A percentile compares a stretch with the other conserved stretches of the same genome.
These are phyloP conservation scores for Falco biarmicus DNA, from an alignment of 2,797 vertebrate species.

Conservation along the genomic window DNA sequence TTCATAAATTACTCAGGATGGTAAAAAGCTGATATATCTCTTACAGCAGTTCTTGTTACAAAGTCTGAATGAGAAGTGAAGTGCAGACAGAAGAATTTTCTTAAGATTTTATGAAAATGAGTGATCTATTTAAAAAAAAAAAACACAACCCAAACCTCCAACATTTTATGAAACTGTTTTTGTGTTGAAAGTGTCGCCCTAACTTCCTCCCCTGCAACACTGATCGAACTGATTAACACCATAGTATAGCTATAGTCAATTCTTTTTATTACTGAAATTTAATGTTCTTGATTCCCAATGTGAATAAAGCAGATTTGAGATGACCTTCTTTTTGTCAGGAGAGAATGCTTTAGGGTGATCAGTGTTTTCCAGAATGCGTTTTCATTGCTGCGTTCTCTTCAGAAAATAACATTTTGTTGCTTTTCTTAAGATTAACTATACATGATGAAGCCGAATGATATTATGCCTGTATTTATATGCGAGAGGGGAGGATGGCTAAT, in stretches of 20 bases:
- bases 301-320: background rate
- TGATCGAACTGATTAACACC: background rate
- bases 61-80: background rate
- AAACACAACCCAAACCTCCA: background rate
- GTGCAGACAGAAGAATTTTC: background rate
- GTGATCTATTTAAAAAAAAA: background rate
- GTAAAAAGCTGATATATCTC: slow-evolving; percentile 40
- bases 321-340: background rate
- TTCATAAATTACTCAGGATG: slow-evolving; percentile 51
- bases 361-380: background rate
- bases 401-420: background rate
- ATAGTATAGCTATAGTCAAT: rapidly evolving
- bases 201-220: background rate
- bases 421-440: background rate
- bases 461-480: background rate
- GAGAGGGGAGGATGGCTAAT: background rate
- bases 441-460: background rate
- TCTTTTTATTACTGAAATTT: slow-evolving; percentile 8
- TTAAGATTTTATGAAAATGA: background rate
- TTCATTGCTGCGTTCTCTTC: background rate
- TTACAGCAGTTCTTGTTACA: background rate
- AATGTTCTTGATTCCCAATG: background rate
- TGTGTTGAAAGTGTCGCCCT: background rate
- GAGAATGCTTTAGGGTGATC: background rate
- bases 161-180: background rate